Evolutionary conservation across 2,888 invertebrate species (phyloP).

Genomic region (Clusia tigrina): DNA sequence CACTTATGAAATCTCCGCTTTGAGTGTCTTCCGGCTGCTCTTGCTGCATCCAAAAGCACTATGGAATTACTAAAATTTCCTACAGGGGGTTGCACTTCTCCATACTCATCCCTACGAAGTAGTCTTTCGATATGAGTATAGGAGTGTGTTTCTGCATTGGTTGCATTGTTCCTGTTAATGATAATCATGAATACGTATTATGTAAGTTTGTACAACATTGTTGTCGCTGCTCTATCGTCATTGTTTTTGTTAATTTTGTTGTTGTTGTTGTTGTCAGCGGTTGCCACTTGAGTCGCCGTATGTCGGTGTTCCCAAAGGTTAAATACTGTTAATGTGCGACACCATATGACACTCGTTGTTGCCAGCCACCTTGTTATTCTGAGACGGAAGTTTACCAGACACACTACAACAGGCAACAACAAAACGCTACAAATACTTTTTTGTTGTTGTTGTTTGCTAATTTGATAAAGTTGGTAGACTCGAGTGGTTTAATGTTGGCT

Average conservation of each 20-base stretch:
- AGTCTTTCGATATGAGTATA: too few relatives aligned
- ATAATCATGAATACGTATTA: constrained; percentile 5
- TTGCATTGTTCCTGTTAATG: constrained; percentile 5
- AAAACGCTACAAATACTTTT: too few relatives aligned
- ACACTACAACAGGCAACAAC: too few relatives aligned
- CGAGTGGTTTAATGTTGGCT: too few relatives aligned
- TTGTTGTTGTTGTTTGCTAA: not conserved
- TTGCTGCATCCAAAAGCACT: too few relatives aligned
- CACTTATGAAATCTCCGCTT: too few relatives aligned
- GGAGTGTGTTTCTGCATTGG: too few relatives aligned
- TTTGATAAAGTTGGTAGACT: too few relatives aligned
- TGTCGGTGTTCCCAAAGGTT: not conserved
- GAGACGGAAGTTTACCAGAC: not conserved
- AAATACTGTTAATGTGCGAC: constrained; percentile 6
- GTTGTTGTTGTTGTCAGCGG: not conserved
- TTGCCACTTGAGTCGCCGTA: not conserved
- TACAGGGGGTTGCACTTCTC: too few relatives aligned
- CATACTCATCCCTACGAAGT: too few relatives aligned
- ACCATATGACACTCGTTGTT: not conserved
- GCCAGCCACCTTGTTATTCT: not conserved
- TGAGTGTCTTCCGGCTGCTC: too few relatives aligned
- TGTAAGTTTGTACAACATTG: not conserved
- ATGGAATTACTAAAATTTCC: too few relatives aligned
- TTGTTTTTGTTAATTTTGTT: not conserved
- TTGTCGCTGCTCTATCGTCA: not conserved